A percentile compares a stretch with the other conserved stretches of the same genome.
Evolutionary conservation across 2,888 invertebrate genomes (phyloP).

Genomic region (Elysia crispata): DNA sequence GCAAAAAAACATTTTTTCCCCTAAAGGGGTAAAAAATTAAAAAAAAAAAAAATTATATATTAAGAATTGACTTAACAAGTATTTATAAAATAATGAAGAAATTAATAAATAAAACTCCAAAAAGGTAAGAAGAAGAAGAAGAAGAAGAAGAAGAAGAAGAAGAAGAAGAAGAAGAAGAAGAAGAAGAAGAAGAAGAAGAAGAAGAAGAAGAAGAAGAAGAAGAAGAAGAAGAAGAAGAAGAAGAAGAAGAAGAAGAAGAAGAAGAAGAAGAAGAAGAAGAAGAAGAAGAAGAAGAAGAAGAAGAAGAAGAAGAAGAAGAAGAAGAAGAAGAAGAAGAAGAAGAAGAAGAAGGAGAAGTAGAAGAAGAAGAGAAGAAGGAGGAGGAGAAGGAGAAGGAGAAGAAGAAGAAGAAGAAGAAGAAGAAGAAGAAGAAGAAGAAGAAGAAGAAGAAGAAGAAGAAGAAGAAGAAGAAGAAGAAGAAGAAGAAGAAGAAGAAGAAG

Average conservation of each 20-base stretch:
- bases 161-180: too few species aligned
- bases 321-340: not conserved
- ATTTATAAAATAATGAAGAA: too few species aligned
- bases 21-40: too few species aligned
- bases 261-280: constrained; percentile 14
- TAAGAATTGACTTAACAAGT: too few species aligned
- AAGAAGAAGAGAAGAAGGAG: too few species aligned
- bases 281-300: not conserved
- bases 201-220: constrained; percentile 25
- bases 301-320: not conserved
- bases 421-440: not conserved
- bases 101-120: too few species aligned
- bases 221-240: constrained; percentile 22
- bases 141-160: too few species aligned
- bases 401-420: not conserved
- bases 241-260: constrained; percentile 18
- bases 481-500: not conserved
- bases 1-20: too few species aligned
- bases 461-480: not conserved
- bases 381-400: not conserved
- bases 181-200: too few species aligned
- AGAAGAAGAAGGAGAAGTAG: not conserved
- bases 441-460: not conserved
- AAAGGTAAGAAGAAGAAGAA: too few species aligned
- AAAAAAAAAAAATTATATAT: too few species aligned